phyloP scores from a whole-genome alignment of 2,797 vertebrate species.

The Syngnathus rostellatus region DNA sequence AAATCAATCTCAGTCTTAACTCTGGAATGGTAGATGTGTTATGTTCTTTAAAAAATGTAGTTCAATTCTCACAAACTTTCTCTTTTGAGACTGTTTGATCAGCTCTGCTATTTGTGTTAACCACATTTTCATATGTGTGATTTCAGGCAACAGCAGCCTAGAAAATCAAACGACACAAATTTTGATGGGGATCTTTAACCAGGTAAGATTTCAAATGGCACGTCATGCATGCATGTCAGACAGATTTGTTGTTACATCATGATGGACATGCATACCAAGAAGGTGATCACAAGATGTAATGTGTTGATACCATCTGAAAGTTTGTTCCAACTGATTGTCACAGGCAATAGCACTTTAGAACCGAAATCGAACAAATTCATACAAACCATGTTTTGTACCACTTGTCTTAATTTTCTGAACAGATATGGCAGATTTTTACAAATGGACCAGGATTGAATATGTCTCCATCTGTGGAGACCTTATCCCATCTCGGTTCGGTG shows the following conservation, averaged over 20 bases:
- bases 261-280: not conserved
- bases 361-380: not conserved
- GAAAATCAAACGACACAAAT: conserved; percentile 31
- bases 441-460: conserved; percentile 12
- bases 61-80: not conserved
- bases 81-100: not conserved
- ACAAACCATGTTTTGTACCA: not conserved
- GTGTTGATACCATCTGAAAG: not conserved
- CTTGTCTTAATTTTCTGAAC: not conserved
- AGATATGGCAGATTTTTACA: conserved; percentile 38
- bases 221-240: no score
- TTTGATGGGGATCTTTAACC: conserved; percentile 29
- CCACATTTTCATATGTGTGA: conserved; percentile 11
- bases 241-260: not conserved
- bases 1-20: conserved; percentile 31
- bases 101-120: not conserved
- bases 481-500: conserved; percentile 40
- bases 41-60: not conserved
- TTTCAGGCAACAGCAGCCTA: conserved; percentile 56
- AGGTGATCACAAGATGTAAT: not conserved
- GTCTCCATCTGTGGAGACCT: conserved; percentile 21
- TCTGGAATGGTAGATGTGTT: not conserved
- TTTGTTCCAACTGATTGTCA: no score
- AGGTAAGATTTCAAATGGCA: conserved; percentile 42
- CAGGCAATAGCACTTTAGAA: not conserved